These are phyloP conservation scores for Dendrolimus punctatus DNA, from an alignment of 1,140 invertebrate genomes.

Conservation along the genomic window DNA sequence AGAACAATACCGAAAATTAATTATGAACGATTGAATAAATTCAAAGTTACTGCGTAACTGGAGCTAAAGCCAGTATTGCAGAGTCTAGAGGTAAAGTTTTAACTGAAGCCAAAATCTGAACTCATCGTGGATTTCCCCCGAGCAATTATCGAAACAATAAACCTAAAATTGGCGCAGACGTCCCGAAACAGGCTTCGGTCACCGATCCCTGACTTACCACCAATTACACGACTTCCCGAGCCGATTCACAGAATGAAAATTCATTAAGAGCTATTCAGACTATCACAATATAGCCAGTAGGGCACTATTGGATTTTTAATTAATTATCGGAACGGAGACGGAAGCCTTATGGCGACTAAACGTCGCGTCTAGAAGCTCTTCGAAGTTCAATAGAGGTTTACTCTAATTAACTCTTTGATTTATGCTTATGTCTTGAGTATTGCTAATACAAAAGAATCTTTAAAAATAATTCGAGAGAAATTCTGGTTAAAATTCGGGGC, in stretches of 20 bases:
- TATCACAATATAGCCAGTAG: constrained; percentile 58
- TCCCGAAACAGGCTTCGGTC: constrained; percentile 32
- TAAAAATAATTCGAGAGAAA: too few species aligned
- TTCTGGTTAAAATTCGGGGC: too few species aligned
- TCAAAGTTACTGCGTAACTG: too few species aligned
- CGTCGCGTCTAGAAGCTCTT: neutral
- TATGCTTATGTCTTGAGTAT: too few species aligned
- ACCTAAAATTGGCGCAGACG: constrained; percentile 46
- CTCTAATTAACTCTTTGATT: too few species aligned
- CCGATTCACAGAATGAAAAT: constrained; percentile 50
- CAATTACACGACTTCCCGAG: constrained; percentile 51
- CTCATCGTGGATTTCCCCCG: constrained; percentile 33
- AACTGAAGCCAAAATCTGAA: constrained; percentile 23
- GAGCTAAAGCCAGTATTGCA: neutral
- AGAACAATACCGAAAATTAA: too few species aligned
- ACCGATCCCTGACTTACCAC: constrained; percentile 44
- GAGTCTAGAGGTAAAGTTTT: constrained; percentile 23
- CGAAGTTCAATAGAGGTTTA: constrained; percentile 1
- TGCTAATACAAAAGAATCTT: too few species aligned
- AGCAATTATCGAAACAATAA: constrained; percentile 66
- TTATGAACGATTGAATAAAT: too few species aligned
- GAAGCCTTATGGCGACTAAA: constrained; percentile 9
- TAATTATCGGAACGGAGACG: constrained; percentile 23
- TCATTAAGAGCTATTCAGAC: constrained; percentile 60
- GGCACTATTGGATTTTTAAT: constrained; percentile 42